Conservation (phyloP, 2,888 invertebrate genomes). For the Cybosia mesomella region DNA sequence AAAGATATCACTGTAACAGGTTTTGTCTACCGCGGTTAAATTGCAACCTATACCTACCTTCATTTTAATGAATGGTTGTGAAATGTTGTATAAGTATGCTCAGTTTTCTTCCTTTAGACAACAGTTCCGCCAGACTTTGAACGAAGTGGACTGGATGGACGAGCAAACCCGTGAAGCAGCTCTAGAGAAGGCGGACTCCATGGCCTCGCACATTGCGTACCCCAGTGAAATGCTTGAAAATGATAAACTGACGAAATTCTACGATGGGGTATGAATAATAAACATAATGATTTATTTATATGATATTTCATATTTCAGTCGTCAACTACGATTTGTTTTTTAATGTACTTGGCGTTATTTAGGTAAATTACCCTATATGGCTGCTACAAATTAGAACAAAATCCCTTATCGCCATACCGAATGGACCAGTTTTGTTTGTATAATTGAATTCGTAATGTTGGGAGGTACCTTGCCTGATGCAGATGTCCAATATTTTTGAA, state of each 20-base stretch:
- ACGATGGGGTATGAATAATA: conserved; percentile 86
- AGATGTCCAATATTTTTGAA: no score
- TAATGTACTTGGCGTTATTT: no score
- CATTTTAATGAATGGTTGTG: neutral
- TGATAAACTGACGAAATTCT: conserved; percentile 92
- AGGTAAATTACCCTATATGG: no score
- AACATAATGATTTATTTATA: no score
- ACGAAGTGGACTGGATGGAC: conserved; percentile 97
- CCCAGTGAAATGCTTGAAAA: conserved; percentile 95
- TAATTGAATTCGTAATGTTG: no score
- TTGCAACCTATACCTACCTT: neutral
- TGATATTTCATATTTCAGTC: no score
- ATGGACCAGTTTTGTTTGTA: no score
- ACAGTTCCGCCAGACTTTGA: conserved; percentile 93
- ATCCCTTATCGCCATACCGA: no score
- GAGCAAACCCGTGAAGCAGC: conserved; percentile 91
- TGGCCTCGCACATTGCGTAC: conserved; percentile 97
- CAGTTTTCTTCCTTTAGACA: conserved; percentile 62
- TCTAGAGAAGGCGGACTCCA: conserved; percentile 92
- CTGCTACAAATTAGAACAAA: no score
- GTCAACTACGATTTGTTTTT: no score
- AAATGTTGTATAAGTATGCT: neutral
- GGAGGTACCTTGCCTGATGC: no score
- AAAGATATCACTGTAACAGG: neutral
- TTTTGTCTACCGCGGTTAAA: neutral